phyloP scores from a whole-genome alignment of 2,888 invertebrate species.

The Tachina grossa region DNA sequence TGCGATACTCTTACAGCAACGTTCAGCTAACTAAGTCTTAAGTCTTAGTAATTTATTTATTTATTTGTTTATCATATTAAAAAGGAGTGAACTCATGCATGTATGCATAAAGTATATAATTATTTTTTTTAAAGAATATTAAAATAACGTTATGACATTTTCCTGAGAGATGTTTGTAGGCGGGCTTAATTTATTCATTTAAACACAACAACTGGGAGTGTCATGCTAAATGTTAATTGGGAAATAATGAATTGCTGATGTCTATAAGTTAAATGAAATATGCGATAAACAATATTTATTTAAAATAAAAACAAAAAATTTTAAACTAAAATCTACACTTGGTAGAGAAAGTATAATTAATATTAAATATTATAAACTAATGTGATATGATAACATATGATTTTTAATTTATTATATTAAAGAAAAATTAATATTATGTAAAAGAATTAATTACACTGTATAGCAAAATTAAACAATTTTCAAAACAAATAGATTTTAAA shows the following conservation, averaged over 20 bases:
- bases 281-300: conserved; percentile 9
- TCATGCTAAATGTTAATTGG: conserved; percentile 49
- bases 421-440: neutral
- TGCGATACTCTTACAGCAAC: neutral
- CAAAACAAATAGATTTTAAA: no score
- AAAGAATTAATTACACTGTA: no score
- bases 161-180: conserved; percentile 56
- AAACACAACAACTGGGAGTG: conserved; percentile 49
- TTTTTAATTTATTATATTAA: neutral
- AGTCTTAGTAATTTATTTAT: neutral
- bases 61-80: neutral
- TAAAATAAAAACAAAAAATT: neutral
- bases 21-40: no score
- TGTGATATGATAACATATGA: conserved; percentile 5
- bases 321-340: neutral
- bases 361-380: neutral
- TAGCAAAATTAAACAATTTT: no score
- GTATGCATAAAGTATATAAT: conserved; percentile 25
- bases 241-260: conserved; percentile 11
- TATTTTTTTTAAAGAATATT: conserved; percentile 45
- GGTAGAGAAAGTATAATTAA: neutral
- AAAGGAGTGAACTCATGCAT: conserved; percentile 41
- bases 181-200: conserved; percentile 33
- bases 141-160: conserved; percentile 52
- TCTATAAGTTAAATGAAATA: neutral